These are phyloP conservation scores for Drymodes brunneopygia DNA, from an alignment of 2,113 vertebrate genomes.

Conservation along the genomic window DNA sequence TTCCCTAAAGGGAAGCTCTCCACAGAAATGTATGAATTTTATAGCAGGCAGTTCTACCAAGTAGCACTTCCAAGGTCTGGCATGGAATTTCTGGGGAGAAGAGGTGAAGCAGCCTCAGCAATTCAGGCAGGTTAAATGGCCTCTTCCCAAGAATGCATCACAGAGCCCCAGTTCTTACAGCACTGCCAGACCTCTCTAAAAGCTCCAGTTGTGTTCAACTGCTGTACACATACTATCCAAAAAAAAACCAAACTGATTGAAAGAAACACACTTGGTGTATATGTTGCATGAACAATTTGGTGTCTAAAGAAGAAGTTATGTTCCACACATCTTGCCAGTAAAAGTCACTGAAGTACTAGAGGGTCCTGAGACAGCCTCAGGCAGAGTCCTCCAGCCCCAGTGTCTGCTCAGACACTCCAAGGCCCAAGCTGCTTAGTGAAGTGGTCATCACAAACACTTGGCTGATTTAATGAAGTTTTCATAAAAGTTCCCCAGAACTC, in stretches of 20 bases:
- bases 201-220: background rate
- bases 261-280: background rate
- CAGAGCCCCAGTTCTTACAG: background rate
- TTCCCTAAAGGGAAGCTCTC: background rate
- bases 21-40: background rate
- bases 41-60: background rate
- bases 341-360: background rate
- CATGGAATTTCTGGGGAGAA: background rate
- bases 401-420: background rate
- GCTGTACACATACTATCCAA: background rate
- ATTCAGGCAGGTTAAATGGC: background rate
- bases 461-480: background rate
- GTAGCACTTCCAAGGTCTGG: background rate
- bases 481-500: background rate
- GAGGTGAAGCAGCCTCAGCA: background rate
- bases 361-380: background rate
- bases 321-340: background rate
- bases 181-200: background rate
- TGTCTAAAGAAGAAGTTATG: background rate
- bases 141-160: background rate
- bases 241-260: fast-evolving
- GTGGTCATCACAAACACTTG: background rate
- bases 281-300: background rate
- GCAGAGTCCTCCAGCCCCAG: background rate
- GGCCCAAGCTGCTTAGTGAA: background rate